Conservation (phyloP, 2,888 invertebrate genomes). For the Scaptomyza reducta region DNA sequence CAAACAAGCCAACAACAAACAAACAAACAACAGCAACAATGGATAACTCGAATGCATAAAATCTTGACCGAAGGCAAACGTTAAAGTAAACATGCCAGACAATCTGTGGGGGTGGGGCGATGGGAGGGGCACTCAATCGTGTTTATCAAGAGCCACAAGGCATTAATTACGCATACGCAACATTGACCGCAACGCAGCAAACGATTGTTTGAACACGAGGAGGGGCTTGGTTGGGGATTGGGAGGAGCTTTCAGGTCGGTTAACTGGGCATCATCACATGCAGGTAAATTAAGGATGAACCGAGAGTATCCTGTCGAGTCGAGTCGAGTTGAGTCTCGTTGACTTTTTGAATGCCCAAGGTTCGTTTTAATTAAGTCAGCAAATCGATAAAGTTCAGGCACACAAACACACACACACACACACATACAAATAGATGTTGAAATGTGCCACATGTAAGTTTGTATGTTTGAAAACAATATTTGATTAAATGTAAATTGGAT, state of each 20-base stretch:
- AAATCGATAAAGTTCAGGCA: slow-evolving; percentile 44
- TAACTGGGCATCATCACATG: slow-evolving; percentile 44
- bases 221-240: background rate
- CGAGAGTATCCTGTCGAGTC: background rate
- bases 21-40: slow-evolving; percentile 57
- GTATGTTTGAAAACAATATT: background rate
- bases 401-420: slow-evolving; percentile 10
- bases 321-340: slow-evolving; percentile 19
- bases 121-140: slow-evolving; percentile 21
- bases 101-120: background rate
- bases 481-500: background rate
- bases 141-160: slow-evolving; percentile 68
- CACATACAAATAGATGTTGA: background rate
- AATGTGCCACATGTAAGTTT: background rate
- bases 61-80: slow-evolving; percentile 58
- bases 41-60: slow-evolving; percentile 54
- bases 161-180: slow-evolving; percentile 75
- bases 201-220: slow-evolving; percentile 24
- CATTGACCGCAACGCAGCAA: slow-evolving; percentile 54
- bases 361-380: slow-evolving; percentile 56
- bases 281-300: slow-evolving; percentile 42
- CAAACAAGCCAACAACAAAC: slow-evolving; percentile 25
- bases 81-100: slow-evolving; percentile 37
- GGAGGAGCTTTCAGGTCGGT: slow-evolving; percentile 37
- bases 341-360: slow-evolving; percentile 69